These are phyloP conservation scores for Tangara arthus DNA, from an alignment of 2,797 vertebrate species.

Conservation along the genomic window DNA sequence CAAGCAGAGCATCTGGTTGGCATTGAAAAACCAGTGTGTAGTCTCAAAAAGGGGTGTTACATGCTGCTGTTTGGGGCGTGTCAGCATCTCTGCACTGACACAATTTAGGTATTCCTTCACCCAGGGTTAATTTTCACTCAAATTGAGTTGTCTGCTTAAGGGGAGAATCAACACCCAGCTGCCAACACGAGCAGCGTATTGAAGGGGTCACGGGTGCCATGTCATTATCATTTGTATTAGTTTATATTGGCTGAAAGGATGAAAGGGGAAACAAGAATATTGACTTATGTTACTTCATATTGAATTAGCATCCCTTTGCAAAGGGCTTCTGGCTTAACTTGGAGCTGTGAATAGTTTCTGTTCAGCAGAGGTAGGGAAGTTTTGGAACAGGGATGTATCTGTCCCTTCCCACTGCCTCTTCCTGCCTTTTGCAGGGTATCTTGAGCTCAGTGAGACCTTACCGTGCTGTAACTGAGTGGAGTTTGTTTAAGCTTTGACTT, in stretches of 20 bases:
- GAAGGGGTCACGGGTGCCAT: background rate
- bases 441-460: rapidly evolving
- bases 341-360: background rate
- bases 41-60: background rate
- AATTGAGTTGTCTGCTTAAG: constrained; percentile 41
- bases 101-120: background rate
- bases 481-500: constrained; percentile 21
- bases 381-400: background rate
- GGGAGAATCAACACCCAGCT: constrained; percentile 47
- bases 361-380: background rate
- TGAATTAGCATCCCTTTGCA: constrained; percentile 7
- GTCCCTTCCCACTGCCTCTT: background rate
- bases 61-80: background rate
- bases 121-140: constrained; percentile 37
- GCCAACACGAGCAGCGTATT: background rate
- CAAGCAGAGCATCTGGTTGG: rapidly evolving
- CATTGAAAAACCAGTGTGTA: rapidly evolving
- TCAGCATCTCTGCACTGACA: background rate
- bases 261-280: constrained; percentile 24
- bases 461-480: background rate
- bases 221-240: constrained; percentile 31
- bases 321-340: constrained; percentile 42
- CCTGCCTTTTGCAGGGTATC: background rate
- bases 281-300: background rate
- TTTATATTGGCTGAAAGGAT: constrained; percentile 32